Percentiles rank a stretch among this genome's conserved stretches.
Evolutionary conservation across 1,140 invertebrate species (phyloP).

Genomic region (Lasioglossum albipes): DNA sequence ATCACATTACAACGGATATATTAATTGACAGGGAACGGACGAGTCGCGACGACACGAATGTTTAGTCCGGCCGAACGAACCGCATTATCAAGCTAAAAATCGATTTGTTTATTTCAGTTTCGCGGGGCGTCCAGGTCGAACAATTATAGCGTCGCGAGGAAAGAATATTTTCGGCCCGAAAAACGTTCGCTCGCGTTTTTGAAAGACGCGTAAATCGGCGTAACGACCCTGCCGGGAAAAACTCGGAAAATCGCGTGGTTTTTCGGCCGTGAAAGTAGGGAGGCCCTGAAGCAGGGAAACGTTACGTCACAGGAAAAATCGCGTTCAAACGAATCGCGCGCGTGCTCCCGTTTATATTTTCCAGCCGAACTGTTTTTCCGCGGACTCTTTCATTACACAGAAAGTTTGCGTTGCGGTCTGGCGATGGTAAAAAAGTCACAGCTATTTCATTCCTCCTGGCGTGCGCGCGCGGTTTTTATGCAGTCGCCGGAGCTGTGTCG

Average conservation of each 20-base stretch:
- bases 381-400: conserved; percentile 16
- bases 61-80: no score
- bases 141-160: no score
- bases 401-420: background rate
- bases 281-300: background rate
- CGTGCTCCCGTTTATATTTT: conserved; percentile 1
- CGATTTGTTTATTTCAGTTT: no score
- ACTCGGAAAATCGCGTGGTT: background rate
- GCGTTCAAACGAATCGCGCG: background rate
- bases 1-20: background rate
- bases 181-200: no score
- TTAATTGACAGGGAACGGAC: no score
- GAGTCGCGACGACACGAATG: no score
- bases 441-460: conserved; percentile 16
- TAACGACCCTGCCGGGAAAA: no score
- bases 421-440: conserved; percentile 6
- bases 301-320: background rate
- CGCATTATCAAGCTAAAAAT: no score
- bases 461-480: conserved; percentile 1
- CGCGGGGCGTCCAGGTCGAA: no score
- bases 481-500: background rate
- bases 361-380: conserved; percentile 19
- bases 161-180: no score
- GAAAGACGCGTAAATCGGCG: no score
- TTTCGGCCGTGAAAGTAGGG: background rate